phyloP scores from a whole-genome alignment of 2,797 vertebrate species.

The Neoniphon sammara region DNA sequence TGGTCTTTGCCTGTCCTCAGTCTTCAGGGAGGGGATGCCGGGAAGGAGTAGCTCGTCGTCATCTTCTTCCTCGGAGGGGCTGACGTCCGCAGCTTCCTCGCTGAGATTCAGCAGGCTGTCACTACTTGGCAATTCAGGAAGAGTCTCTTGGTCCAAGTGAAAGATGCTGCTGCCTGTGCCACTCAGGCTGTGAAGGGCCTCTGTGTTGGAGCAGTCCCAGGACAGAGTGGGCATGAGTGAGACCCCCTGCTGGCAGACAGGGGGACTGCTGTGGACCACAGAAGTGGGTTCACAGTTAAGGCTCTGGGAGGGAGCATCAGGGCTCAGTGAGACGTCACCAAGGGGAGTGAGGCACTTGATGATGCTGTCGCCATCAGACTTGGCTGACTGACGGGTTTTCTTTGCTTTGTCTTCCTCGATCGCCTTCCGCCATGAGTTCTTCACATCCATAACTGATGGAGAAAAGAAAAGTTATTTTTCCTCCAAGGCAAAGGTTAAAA shows the following conservation, averaged over 20 bases:
- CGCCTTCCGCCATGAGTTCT: slow-evolving; percentile 82
- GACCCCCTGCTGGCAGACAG: slow-evolving; percentile 50
- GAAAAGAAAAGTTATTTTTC: too few species aligned
- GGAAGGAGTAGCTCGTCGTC: slow-evolving; percentile 51
- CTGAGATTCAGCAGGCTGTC: slow-evolving; percentile 74
- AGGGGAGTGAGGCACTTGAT: slow-evolving; percentile 5
- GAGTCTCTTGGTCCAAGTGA: slow-evolving; percentile 77
- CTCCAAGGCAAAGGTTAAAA: too few species aligned
- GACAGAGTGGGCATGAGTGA: slow-evolving; percentile 48
- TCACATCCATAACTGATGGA: slow-evolving; percentile 76
- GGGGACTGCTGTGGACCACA: slow-evolving; percentile 27
- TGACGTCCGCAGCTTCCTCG: slow-evolving; percentile 42
- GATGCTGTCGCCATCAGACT: slow-evolving; percentile 25
- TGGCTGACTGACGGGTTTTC: slow-evolving; percentile 40
- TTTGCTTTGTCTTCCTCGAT: slow-evolving; percentile 75
- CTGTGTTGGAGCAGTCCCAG: slow-evolving; percentile 70
- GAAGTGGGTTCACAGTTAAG: neutral
- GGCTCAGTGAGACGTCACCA: neutral
- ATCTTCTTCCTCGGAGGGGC: slow-evolving; percentile 41
- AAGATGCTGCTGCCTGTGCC: slow-evolving; percentile 55
- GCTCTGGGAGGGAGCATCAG: neutral
- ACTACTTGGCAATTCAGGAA: slow-evolving; percentile 73
- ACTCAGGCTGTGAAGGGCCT: slow-evolving; percentile 50
- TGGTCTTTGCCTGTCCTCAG: neutral
- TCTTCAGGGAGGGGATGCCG: slow-evolving; percentile 28